Percentiles rank a stretch among this genome's conserved stretches.
phyloP scores from a whole-genome alignment of 1,140 invertebrate species.

The Neodiprion virginianus region DNA sequence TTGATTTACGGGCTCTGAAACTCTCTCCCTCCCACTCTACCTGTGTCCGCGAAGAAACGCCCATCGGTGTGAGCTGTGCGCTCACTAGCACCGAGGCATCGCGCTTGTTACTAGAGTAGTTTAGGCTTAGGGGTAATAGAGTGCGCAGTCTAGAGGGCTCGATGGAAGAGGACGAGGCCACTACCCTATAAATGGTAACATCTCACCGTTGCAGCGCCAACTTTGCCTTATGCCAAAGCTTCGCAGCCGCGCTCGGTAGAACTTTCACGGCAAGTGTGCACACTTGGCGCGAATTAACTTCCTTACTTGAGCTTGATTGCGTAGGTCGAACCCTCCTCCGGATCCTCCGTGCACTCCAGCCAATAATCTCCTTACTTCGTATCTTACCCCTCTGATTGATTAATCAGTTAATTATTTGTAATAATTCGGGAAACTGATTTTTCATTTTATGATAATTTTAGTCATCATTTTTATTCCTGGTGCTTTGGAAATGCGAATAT shows the following conservation, averaged over 20 bases:
- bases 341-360: slow-evolving; percentile 22
- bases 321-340: not conserved
- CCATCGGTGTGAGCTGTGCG: too few species aligned
- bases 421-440: too few species aligned
- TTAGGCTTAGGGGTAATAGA: slow-evolving; percentile 2
- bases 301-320: slow-evolving; percentile 18
- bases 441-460: too few species aligned
- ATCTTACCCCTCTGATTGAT: slow-evolving; percentile 16
- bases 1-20: too few species aligned
- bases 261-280: slow-evolving; percentile 49
- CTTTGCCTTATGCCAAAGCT: not conserved
- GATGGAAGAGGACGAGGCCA: too few species aligned
- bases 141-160: not conserved
- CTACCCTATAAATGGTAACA: not conserved
- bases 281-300: slow-evolving; percentile 48
- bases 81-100: too few species aligned
- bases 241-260: not conserved
- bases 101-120: not conserved
- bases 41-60: too few species aligned
- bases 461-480: too few species aligned
- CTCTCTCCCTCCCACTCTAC: too few species aligned
- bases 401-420: not conserved
- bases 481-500: too few species aligned
- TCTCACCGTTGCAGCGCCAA: slow-evolving; percentile 16
- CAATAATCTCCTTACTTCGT: slow-evolving; percentile 26